Conservation (phyloP, 2,797 vertebrate genomes). For the Syncerus caffer region DNA sequence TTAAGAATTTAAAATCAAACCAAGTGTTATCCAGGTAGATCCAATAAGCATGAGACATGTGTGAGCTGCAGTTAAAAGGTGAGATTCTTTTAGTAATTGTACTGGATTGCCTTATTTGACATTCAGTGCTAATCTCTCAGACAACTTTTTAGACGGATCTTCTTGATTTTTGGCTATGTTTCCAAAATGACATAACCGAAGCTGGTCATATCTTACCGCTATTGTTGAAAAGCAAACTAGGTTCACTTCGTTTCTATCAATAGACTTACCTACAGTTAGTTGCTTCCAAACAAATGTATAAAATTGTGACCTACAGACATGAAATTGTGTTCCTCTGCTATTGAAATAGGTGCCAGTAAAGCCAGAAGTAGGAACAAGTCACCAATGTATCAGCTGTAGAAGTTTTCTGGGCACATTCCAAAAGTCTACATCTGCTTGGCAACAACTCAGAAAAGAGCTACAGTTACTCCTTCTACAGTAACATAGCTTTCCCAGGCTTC, state of each 20-base stretch:
- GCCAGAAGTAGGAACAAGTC: constrained; percentile 77
- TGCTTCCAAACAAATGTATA: not conserved
- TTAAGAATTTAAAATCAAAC: constrained; percentile 18
- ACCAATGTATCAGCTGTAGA: constrained; percentile 81
- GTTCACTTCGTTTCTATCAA: not conserved
- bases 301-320: constrained; percentile 45
- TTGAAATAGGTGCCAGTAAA: constrained; percentile 79
- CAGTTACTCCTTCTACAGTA: constrained; percentile 85
- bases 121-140: not conserved
- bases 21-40: not conserved
- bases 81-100: not conserved
- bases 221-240: not conserved
- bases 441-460: constrained; percentile 85
- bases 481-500: constrained; percentile 87
- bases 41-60: not conserved
- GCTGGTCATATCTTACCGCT: not conserved
- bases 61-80: not conserved
- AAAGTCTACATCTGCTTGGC: constrained; percentile 88
- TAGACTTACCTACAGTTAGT: constrained; percentile 27
- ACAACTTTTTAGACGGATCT: not conserved
- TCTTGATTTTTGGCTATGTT: not conserved
- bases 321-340: constrained; percentile 71
- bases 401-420: constrained; percentile 86
- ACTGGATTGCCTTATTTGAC: not conserved
- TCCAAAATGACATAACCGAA: not conserved